These are phyloP conservation scores for human (Homo sapiens) DNA, from an alignment of 2,113 vertebrate genomes.

Conservation along the genomic window DNA sequence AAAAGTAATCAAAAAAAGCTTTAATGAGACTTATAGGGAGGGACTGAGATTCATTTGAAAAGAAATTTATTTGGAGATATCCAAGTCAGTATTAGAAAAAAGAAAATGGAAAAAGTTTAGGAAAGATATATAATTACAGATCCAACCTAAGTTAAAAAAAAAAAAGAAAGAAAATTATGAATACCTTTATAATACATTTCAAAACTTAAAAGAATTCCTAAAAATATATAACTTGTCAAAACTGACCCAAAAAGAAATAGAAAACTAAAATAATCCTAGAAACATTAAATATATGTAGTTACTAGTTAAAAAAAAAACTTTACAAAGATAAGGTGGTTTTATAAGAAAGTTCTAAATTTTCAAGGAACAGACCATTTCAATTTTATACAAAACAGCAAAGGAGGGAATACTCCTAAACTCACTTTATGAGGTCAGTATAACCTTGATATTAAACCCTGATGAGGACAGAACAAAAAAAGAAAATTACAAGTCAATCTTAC, in stretches of 20 bases:
- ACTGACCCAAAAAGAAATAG: not conserved
- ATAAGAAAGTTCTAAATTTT: not conserved
- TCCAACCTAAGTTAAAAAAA: constrained; percentile 3
- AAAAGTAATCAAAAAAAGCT: not conserved
- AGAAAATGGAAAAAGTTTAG: not conserved
- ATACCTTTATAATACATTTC: not conserved
- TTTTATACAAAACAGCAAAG: constrained; percentile 8
- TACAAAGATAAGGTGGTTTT: not conserved
- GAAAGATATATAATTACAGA: not conserved
- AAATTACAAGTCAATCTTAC: not conserved
- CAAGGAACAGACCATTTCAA: not conserved
- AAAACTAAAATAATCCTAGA: constrained; percentile 36
- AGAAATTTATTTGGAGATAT: not conserved
- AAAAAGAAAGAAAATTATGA: not conserved
- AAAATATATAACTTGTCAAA: constrained; percentile 8
- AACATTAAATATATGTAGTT: not conserved
- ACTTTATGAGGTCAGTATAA: constrained; percentile 14
- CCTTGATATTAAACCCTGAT: not conserved
- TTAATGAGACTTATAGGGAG: not conserved
- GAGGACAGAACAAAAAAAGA: not conserved
- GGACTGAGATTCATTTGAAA: not conserved
- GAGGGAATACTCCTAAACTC: not conserved
- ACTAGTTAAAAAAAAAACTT: not conserved
- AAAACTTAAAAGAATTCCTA: not conserved
- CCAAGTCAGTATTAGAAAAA: not conserved